phyloP scores from a whole-genome alignment of 2,113 vertebrate species.

The Sakesphorus luctuosus region DNA sequence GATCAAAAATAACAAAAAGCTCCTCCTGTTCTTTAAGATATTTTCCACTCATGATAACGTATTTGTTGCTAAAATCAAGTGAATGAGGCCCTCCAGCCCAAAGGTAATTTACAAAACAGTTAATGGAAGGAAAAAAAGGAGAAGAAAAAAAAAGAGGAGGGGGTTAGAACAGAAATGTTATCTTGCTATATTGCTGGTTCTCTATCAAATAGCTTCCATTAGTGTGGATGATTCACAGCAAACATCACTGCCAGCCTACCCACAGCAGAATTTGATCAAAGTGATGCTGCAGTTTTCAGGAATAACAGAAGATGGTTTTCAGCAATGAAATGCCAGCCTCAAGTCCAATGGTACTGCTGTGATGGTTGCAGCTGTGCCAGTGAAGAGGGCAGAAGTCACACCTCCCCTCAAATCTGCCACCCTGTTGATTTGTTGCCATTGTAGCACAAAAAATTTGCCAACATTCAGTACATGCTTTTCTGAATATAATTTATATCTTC shows the following conservation, averaged over 20 bases:
- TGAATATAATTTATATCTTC: background rate
- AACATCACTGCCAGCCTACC: background rate
- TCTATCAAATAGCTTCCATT: background rate
- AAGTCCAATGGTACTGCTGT: rapidly evolving
- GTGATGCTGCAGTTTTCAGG: background rate
- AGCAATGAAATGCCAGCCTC: background rate
- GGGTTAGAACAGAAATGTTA: background rate
- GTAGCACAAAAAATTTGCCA: background rate
- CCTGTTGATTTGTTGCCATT: background rate
- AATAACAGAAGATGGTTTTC: background rate
- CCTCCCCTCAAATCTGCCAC: background rate
- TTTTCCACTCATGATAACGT: background rate
- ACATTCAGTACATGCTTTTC: background rate
- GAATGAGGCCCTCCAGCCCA: background rate
- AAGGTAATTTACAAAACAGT: background rate
- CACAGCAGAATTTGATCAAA: background rate
- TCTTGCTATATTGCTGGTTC: background rate
- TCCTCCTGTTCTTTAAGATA: background rate
- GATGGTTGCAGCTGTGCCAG: background rate
- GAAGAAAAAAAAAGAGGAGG: background rate
- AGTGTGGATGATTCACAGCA: background rate
- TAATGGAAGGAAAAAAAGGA: background rate
- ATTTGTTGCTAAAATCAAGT: background rate
- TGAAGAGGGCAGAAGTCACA: background rate
- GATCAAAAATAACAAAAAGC: background rate